Percentiles rank a stretch among this genome's conserved stretches.
These are phyloP conservation scores for Gymnocypris eckloni DNA, from an alignment of 2,797 vertebrate genomes.

Conservation along the genomic window DNA sequence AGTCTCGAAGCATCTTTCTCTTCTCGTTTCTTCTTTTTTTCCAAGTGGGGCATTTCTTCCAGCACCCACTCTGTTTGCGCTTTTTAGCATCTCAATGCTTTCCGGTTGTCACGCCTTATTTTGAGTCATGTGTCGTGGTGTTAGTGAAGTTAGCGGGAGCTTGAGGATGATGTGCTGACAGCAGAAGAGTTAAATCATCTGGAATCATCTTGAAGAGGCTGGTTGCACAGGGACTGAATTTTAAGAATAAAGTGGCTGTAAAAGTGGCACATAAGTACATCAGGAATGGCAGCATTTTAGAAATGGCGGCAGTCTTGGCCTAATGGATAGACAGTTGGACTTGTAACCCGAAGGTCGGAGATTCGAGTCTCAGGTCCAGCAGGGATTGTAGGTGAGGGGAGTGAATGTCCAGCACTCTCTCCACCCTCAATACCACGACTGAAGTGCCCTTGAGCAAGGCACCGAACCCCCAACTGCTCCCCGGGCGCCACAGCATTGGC, in stretches of 20 bases:
- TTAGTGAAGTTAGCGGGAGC: conserved; percentile 12
- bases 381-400: no score
- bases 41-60: conserved; percentile 57
- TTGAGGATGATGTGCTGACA: conserved; percentile 37
- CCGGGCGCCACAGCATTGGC: no score
- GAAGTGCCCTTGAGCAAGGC: no score
- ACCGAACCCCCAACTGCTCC: no score
- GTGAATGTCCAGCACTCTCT: no score
- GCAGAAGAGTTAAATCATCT: conserved; percentile 28
- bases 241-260: not conserved
- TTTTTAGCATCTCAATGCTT: conserved; percentile 42
- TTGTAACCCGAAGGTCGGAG: no score
- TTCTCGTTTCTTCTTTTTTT: conserved; percentile 34
- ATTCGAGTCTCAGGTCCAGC: no score
- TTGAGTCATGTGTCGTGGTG: conserved; percentile 43
- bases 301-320: no score
- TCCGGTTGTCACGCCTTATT: conserved; percentile 42
- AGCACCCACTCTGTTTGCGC: conserved; percentile 48
- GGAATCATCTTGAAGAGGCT: not conserved
- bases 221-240: not conserved
- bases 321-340: no score
- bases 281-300: not conserved
- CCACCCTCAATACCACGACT: no score
- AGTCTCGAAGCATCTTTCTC: conserved; percentile 52
- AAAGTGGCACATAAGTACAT: not conserved